Base-by-base conservation (phyloP, 2,113 vertebrate species). In the Rhabdomys dilectus region DNA sequence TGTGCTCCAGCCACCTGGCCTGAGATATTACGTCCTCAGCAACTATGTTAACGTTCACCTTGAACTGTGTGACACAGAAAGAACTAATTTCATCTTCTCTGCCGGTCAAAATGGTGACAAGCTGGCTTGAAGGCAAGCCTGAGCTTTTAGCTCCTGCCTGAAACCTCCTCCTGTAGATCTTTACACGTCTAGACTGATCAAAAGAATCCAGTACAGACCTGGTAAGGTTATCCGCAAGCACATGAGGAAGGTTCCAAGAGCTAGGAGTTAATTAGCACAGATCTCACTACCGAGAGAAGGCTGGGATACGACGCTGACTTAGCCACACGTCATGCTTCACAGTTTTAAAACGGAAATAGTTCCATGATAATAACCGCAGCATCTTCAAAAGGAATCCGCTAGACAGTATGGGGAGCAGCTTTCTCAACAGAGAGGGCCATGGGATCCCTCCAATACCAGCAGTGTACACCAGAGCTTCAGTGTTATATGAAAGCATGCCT, bases 31-130 rank as follows among this genome's bases (percentile, higher is more conserved):
- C 1, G 0, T 17, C 24, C 48, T 60, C 48, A 19, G n/a, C 56
- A 21, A 19, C 24, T 29, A 2, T n/a, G 1, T 22, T 48, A 36
- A 4, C 0, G 2, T 19, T 42, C n/a, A 21, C 3, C 80, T 22
- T 56, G n/a, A 36, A 72, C 78, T 82, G 10, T 36, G 34, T 15
- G 9, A 3, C 21, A 8, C 0, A 3, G 73, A 89, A 88, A 26
- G 39, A 89, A 34, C 7, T 70, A 42, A 42, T 22, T 48, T 53
- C 36, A 42, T 75, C 48, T 70, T 31, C 66, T 73, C 15, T 91
- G 7, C 60, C 45, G 75, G 21, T 62, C 64, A 84, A 88, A 64
- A 39, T 4, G 91, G 87, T 62, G 53, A 51, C 39, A 42, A 1
- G 3, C 29, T 88, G 60, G 17, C 51, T 51, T 92, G 42, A 90